A percentile compares a stretch with the other conserved stretches of the same genome.
These are phyloP conservation scores for Plectropomus leopardus DNA, from an alignment of 2,113 vertebrate species.

Conservation along the genomic window DNA sequence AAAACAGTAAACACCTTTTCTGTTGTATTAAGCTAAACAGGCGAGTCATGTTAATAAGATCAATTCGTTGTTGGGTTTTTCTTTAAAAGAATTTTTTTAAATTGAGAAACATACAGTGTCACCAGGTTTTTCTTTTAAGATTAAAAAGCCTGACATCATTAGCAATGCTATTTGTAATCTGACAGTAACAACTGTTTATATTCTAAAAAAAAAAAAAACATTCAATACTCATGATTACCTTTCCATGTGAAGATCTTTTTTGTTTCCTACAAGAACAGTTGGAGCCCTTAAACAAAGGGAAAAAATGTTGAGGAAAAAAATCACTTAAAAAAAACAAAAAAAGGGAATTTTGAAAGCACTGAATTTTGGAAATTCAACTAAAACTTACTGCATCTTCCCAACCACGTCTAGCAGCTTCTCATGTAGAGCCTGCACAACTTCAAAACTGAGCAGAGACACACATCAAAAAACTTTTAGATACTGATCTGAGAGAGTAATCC, in stretches of 20 bases:
- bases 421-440: conserved; percentile 89
- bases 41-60: not conserved
- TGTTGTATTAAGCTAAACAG: not conserved
- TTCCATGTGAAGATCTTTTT: conserved; percentile 90
- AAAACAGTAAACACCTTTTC: not conserved
- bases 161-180: not conserved
- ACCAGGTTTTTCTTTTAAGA: not conserved
- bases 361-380: not conserved
- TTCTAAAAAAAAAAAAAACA: not conserved
- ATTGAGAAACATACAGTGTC: not conserved
- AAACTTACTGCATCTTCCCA: conserved; percentile 88
- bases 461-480: conserved; percentile 18
- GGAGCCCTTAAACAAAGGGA: conserved; percentile 84
- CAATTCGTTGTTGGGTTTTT: not conserved
- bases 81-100: not conserved
- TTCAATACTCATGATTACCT: conserved; percentile 76
- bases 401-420: conserved; percentile 89
- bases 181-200: conserved; percentile 1
- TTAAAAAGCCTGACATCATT: not conserved
- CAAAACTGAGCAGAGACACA: conserved; percentile 85
- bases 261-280: conserved; percentile 91
- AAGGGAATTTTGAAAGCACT: not conserved
- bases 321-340: not conserved
- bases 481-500: not conserved
- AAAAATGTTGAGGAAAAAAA: not conserved